Evolutionary conservation across 92 coral and sea anemone species (phyloP).

Genomic region (Actinernus sp.): DNA sequence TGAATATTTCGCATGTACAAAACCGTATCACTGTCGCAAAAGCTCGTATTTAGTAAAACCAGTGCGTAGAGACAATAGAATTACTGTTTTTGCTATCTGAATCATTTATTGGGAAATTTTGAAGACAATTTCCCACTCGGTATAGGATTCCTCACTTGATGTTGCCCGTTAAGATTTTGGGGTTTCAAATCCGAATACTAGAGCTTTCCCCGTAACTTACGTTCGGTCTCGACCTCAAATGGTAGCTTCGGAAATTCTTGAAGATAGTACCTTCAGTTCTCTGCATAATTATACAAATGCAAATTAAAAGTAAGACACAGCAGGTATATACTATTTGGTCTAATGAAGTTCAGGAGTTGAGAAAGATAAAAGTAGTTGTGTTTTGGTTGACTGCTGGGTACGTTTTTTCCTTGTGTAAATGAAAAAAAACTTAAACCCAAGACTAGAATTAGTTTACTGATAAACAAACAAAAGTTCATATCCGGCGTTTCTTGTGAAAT

Average conservation of each 20-base stretch:
- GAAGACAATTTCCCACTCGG: neutral
- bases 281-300: constrained; percentile 1
- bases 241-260: neutral
- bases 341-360: neutral
- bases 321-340: neutral
- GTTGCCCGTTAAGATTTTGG: too few relatives aligned
- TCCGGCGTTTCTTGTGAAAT: too few relatives aligned
- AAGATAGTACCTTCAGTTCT: neutral
- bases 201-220: too few relatives aligned
- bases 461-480: too few relatives aligned
- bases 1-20: neutral
- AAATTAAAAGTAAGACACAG: neutral
- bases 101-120: neutral
- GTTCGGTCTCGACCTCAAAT: too few relatives aligned
- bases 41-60: neutral
- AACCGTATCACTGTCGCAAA: neutral
- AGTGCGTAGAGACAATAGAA: neutral
- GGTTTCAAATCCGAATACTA: too few relatives aligned
- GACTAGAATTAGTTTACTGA: too few relatives aligned
- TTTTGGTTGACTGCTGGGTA: neutral
- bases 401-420: neutral
- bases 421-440: too few relatives aligned
- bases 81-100: neutral
- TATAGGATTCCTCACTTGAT: too few relatives aligned
- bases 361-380: neutral